These are phyloP conservation scores for Trypoxylus dichotomus DNA, from an alignment of 1,140 invertebrate genomes.

Conservation along the genomic window DNA sequence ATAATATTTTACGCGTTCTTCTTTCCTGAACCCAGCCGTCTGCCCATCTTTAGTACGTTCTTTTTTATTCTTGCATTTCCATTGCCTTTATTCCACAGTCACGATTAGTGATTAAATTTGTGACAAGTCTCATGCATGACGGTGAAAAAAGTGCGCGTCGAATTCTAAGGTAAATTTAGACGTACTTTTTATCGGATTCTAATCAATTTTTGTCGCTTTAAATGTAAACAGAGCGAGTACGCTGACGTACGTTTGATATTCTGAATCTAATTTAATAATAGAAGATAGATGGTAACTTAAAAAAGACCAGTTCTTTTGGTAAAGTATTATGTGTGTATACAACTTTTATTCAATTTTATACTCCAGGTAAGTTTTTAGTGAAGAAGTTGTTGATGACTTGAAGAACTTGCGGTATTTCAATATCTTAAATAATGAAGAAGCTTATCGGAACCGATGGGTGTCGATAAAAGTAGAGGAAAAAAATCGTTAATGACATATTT, in stretches of 20 bases:
- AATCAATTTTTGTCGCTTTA: slow-evolving; percentile 19
- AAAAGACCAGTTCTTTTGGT: background rate
- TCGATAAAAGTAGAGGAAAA: no score
- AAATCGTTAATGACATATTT: no score
- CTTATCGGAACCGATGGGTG: no score
- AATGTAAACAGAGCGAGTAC: background rate
- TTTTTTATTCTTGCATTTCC: background rate
- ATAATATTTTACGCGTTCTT: background rate
- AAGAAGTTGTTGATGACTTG: no score
- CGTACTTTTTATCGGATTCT: background rate
- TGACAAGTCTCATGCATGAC: background rate
- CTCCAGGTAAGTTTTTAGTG: background rate
- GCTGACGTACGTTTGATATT: background rate
- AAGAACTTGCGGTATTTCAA: no score
- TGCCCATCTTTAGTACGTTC: background rate
- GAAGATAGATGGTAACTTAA: background rate
- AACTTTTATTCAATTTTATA: background rate
- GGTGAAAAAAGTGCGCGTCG: background rate
- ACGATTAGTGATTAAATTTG: slow-evolving; percentile 14
- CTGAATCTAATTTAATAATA: background rate
- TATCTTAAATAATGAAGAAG: no score
- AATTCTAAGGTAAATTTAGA: slow-evolving; percentile 16
- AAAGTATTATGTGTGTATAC: background rate
- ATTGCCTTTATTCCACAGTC: slow-evolving; percentile 2
- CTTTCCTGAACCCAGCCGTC: background rate